These are phyloP conservation scores for Diploptera punctata DNA, from an alignment of 2,888 invertebrate species.

Conservation along the genomic window DNA sequence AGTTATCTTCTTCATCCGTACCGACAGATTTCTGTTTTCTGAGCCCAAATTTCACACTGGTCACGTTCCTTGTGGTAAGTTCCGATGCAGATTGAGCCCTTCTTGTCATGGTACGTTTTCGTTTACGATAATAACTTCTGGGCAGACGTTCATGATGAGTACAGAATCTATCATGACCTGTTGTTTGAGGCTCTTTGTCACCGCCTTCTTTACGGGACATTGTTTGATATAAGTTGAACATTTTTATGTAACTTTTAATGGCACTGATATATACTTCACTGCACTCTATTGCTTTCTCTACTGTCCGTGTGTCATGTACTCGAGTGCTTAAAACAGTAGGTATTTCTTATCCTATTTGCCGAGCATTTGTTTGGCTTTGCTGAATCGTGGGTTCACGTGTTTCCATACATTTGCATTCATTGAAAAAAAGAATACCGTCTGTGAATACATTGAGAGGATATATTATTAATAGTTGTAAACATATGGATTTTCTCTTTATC, in stretches of 20 bases:
- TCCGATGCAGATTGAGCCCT: slow-evolving; percentile 74
- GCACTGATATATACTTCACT: no score
- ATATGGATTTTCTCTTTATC: no score
- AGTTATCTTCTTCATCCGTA: slow-evolving; percentile 65
- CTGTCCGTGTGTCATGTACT: no score
- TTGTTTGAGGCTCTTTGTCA: slow-evolving; percentile 65
- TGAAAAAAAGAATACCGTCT: no score
- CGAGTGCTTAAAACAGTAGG: no score
- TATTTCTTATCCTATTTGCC: slow-evolving; percentile 38
- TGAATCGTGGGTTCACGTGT: not conserved
- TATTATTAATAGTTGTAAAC: no score
- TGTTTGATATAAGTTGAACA: slow-evolving; percentile 80
- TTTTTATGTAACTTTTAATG: slow-evolving; percentile 49
- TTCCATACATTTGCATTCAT: no score
- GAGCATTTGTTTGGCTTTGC: slow-evolving; percentile 41
- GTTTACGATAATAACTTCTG: slow-evolving; percentile 54
- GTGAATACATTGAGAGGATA: no score
- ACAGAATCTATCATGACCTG: slow-evolving; percentile 83
- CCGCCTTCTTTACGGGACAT: slow-evolving; percentile 65
- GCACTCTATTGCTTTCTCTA: not conserved
- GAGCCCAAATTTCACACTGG: slow-evolving; percentile 50
- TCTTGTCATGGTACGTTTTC: slow-evolving; percentile 58
- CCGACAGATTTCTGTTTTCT: slow-evolving; percentile 63
- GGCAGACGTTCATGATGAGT: slow-evolving; percentile 64
- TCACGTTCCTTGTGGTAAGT: slow-evolving; percentile 58